Conservation (phyloP, 2,888 invertebrate species). For the Mythimna vitellina region DNA sequence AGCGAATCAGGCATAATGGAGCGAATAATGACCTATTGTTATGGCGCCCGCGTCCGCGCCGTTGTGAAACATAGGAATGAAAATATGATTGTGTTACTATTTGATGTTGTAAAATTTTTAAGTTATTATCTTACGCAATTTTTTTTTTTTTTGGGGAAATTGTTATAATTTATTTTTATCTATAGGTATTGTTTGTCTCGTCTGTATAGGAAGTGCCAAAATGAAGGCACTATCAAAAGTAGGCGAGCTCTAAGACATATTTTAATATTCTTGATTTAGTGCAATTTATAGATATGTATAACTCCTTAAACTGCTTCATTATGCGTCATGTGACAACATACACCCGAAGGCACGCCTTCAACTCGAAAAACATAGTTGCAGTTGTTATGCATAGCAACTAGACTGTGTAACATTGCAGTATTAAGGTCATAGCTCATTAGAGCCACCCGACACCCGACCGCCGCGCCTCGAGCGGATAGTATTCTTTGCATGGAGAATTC, state of each 20-base stretch:
- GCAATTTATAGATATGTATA: neutral
- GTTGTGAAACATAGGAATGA: slow-evolving; percentile 8
- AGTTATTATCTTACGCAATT: slow-evolving; percentile 2
- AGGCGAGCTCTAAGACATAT: no score
- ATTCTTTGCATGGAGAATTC: no score
- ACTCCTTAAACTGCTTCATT: neutral
- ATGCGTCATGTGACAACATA: neutral
- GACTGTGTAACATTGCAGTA: no score
- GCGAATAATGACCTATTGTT: slow-evolving; percentile 35
- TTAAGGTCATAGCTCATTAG: no score
- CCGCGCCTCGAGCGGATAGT: no score
- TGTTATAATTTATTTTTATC: neutral
- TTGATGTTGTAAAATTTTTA: neutral
- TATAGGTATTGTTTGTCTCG: neutral
- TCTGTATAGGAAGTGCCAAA: neutral
- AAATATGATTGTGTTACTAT: slow-evolving; percentile 12
- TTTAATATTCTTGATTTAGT: neutral
- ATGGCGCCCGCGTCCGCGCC: no score
- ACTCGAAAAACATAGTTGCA: no score
- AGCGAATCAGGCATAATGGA: neutral
- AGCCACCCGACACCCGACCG: no score
- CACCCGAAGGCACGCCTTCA: neutral
- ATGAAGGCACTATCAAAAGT: neutral
- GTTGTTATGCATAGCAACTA: no score
- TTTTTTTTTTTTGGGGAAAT: neutral